Evolutionary conservation across 2,888 invertebrate genomes (phyloP).

Genomic region (Artemia sp.): DNA sequence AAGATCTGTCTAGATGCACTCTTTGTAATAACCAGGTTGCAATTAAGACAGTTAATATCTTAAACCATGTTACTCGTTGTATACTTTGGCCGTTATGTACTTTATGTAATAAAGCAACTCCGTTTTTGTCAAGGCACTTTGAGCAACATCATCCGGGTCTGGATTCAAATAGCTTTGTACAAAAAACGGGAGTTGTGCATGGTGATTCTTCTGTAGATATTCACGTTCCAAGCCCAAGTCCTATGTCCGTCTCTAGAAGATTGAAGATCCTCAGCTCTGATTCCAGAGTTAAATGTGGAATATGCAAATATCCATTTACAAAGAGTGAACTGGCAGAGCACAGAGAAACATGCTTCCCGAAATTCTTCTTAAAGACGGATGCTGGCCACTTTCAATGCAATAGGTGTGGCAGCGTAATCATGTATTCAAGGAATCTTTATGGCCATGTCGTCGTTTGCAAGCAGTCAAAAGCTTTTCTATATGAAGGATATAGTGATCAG

Average conservation of each 20-base stretch:
- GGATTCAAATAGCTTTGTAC: neutral
- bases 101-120: neutral
- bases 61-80: neutral
- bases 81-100: neutral
- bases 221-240: neutral
- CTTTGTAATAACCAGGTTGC: conserved; percentile 7
- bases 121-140: conserved; percentile 2
- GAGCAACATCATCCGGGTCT: neutral
- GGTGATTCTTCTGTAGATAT: neutral
- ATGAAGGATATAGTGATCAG: neutral
- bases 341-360: neutral
- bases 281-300: neutral
- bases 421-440: neutral
- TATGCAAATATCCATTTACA: neutral
- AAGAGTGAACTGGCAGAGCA: neutral
- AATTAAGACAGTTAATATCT: neutral
- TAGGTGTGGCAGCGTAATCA: neutral
- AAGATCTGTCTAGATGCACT: neutral
- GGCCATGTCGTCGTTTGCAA: neutral
- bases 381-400: neutral
- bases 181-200: neutral
- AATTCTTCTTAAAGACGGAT: neutral
- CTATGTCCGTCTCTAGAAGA: neutral
- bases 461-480: neutral
- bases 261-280: neutral